A percentile compares a stretch with the other conserved stretches of the same genome.
Conservation (phyloP, 2,113 vertebrate genomes). For the Syrmaticus mikado region DNA sequence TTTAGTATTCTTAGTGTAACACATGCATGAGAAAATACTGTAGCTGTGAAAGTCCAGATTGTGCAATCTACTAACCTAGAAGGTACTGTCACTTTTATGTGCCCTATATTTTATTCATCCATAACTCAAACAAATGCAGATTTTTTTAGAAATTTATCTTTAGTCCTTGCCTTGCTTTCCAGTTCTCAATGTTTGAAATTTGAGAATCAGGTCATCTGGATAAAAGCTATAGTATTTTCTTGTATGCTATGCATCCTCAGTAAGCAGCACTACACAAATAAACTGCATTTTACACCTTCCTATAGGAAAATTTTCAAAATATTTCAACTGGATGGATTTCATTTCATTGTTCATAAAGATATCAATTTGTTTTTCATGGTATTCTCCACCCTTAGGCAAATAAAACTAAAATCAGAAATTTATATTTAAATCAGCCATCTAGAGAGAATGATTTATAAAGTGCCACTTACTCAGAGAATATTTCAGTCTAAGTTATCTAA, state of each 20-base stretch:
- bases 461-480: neutral
- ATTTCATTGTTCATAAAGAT: neutral
- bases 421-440: neutral
- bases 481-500: conserved; percentile 37
- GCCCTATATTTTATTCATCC: conserved; percentile 45
- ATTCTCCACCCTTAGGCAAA: neutral
- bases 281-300: neutral
- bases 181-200: neutral
- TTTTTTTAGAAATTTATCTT: neutral
- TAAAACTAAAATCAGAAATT: conserved; percentile 13
- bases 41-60: conserved; percentile 47
- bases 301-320: neutral
- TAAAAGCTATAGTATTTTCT: neutral
- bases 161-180: neutral
- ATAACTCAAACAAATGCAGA: conserved; percentile 40
- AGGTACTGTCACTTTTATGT: conserved; percentile 37
- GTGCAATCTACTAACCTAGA: conserved; percentile 49
- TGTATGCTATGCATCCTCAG: neutral
- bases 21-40: conserved; percentile 32
- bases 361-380: neutral
- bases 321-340: neutral
- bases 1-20: conserved; percentile 29
- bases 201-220: conserved; percentile 1
- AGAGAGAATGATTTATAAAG: conserved; percentile 8
- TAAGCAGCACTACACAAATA: neutral